A percentile compares a stretch with the other conserved stretches of the same genome.
phyloP scores from a whole-genome alignment of 1,140 invertebrate genomes.

The Stegodyphus mimosarum region DNA sequence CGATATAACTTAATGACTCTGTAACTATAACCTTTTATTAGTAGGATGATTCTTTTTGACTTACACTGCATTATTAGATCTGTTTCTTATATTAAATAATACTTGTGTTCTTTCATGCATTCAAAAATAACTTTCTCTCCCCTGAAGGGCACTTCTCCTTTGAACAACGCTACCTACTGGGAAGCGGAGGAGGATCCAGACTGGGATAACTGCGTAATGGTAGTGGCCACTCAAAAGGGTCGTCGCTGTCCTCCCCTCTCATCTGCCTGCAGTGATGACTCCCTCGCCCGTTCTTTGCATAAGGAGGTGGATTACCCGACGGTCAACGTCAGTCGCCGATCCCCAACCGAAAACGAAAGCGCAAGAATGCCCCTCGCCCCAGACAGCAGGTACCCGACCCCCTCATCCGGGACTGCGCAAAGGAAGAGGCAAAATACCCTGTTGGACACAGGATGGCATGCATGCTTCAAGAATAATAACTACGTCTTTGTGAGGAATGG shows the following conservation, averaged over 20 bases:
- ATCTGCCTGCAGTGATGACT: constrained; percentile 29
- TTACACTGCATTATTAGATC: too few species aligned
- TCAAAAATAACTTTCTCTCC: too few species aligned
- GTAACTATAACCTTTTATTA: too few species aligned
- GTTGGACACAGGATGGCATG: constrained; percentile 42
- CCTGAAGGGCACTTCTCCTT: constrained; percentile 29
- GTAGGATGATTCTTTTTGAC: too few species aligned
- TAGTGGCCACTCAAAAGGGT: constrained; percentile 41
- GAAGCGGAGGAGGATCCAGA: constrained; percentile 54
- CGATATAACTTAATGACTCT: too few species aligned
- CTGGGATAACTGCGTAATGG: constrained; percentile 53
- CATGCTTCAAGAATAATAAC: constrained; percentile 54
- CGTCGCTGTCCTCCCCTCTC: neutral
- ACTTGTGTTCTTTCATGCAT: too few species aligned
- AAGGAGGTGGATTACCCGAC: constrained; percentile 45
- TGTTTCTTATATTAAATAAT: too few species aligned
- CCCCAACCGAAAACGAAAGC: neutral
- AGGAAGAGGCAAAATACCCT: constrained; percentile 43
- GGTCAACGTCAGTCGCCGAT: constrained; percentile 35
- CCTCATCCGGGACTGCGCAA: neutral
- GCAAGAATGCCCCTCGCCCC: neutral
- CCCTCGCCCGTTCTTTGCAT: constrained; percentile 30
- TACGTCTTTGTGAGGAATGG: constrained; percentile 45
- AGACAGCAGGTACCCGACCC: constrained; percentile 26
- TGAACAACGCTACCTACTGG: constrained; percentile 58